Evolutionary conservation across 2,113 vertebrate species (phyloP).

Genomic region (Cebidichthys violaceus): DNA sequence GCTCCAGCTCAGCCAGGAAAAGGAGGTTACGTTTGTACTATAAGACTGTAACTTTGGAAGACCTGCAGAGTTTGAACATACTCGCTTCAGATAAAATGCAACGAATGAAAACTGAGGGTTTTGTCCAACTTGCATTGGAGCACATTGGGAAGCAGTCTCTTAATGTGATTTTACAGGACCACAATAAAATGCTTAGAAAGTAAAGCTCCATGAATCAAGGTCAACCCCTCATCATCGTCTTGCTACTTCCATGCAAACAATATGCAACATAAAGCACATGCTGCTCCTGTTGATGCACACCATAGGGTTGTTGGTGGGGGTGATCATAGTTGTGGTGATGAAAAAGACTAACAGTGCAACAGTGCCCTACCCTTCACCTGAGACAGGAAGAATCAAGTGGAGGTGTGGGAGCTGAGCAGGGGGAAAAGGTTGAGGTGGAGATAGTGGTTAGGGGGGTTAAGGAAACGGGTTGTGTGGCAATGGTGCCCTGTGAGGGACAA

Average conservation of each 20-base stretch:
- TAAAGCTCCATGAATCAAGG: not conserved
- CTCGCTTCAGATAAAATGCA: not conserved
- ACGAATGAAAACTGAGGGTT: not conserved
- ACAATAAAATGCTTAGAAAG: not conserved
- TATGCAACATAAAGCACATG: not conserved
- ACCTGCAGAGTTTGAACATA: not conserved
- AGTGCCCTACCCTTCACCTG: conserved; percentile 28
- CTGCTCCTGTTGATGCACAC: not conserved
- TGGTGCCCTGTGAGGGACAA: conserved; percentile 65
- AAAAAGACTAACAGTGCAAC: not conserved
- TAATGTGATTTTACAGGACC: not conserved
- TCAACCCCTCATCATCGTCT: not conserved
- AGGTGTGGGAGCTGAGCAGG: not conserved
- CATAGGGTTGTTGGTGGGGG: not conserved
- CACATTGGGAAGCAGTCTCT: not conserved
- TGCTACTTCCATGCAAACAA: conserved; percentile 28
- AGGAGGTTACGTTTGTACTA: not conserved
- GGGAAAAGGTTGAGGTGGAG: not conserved
- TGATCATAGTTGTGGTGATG: not conserved
- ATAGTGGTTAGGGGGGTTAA: not conserved
- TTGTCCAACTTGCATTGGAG: not conserved
- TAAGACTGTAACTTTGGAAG: not conserved
- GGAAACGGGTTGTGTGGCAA: conserved; percentile 4
- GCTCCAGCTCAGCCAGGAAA: not conserved
- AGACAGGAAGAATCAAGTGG: not conserved